A percentile compares a stretch with the other conserved stretches of the same genome.
phyloP scores from a whole-genome alignment of 2,888 invertebrate species.

The Salticus scenicus region DNA sequence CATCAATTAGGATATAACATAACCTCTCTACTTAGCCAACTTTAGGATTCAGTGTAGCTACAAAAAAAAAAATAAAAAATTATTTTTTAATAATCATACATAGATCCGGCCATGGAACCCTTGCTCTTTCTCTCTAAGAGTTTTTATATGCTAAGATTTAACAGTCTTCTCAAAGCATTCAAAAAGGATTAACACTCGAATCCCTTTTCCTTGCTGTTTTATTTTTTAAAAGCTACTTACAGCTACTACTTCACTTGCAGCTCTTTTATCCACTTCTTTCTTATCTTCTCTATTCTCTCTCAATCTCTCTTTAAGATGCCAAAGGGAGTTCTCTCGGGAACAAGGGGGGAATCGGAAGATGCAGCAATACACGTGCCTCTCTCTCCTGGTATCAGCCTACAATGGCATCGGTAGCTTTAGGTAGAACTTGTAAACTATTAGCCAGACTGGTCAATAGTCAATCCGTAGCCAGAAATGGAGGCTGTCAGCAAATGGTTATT shows the following conservation, averaged over 20 bases:
- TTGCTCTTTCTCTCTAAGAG: not conserved
- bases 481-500: slow-evolving; percentile 60
- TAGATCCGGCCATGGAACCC: slow-evolving; percentile 29
- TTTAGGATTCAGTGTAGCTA: not conserved
- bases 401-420: slow-evolving; percentile 56
- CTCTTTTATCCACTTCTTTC: slow-evolving; percentile 15
- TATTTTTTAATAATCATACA: not conserved
- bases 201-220: not conserved
- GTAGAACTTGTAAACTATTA: not conserved
- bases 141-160: not conserved
- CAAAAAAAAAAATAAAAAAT: too few relatives aligned
- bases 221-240: not conserved
- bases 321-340: slow-evolving; percentile 16
- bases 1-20: slow-evolving; percentile 7
- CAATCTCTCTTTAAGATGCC: slow-evolving; percentile 38
- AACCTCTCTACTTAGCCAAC: not conserved
- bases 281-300: not conserved
- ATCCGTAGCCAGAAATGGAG: slow-evolving; percentile 38
- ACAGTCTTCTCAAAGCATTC: not conserved
- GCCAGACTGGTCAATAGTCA: slow-evolving; percentile 33
- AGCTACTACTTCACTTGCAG: slow-evolving; percentile 1
- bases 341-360: not conserved
- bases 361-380: slow-evolving; percentile 41
- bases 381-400: slow-evolving; percentile 32
- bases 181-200: not conserved